Conservation (phyloP, 2,113 vertebrate species). For the Orientallactaga bullata region DNA sequence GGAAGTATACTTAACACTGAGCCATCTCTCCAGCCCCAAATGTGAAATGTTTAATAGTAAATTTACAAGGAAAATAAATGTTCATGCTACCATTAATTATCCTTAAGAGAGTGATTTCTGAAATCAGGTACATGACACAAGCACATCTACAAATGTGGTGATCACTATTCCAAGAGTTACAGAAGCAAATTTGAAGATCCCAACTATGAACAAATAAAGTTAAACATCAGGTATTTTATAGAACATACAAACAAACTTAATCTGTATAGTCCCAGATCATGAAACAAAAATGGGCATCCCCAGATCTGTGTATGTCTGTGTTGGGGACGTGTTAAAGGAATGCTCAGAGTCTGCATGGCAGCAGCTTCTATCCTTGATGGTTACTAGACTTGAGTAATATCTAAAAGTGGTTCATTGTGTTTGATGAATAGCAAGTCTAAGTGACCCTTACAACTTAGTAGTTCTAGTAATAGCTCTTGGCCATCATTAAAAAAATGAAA, state of each 20-base stretch:
- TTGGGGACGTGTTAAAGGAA: neutral
- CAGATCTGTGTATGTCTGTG: neutral
- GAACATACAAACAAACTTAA: constrained; percentile 4
- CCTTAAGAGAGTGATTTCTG: constrained; percentile 49
- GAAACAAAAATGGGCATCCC: constrained; percentile 1
- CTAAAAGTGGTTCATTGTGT: constrained; percentile 38
- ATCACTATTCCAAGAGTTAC: neutral
- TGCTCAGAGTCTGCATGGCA: neutral
- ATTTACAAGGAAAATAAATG: no score
- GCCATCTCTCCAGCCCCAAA: no score
- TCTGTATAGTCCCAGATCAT: neutral
- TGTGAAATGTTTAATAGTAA: no score
- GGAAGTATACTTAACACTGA: no score
- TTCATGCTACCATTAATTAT: constrained; percentile 37
- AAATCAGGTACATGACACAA: constrained; percentile 3
- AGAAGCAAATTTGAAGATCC: neutral
- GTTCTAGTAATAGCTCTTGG: neutral
- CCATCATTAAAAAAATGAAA: neutral
- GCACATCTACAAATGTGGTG: neutral
- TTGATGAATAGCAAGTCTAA: constrained; percentile 41
- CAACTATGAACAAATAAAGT: constrained; percentile 37
- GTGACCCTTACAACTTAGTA: constrained; percentile 37
- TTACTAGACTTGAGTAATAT: constrained; percentile 38
- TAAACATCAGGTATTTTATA: neutral
- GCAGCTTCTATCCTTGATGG: neutral